phyloP scores from a whole-genome alignment of 2,113 vertebrate species.

The Sialia sialis region DNA sequence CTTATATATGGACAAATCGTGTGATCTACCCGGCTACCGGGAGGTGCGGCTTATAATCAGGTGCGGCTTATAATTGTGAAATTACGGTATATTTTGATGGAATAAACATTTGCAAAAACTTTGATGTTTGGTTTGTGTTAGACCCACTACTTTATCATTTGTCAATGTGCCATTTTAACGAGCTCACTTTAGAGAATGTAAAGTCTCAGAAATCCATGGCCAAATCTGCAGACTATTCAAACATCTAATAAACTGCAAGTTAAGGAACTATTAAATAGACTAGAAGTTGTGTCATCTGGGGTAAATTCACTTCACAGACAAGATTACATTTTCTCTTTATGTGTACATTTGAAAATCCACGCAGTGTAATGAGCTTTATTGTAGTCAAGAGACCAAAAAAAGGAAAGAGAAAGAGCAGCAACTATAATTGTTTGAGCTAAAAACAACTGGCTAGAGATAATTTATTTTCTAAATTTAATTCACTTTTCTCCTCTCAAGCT shows the following conservation, averaged over 20 bases:
- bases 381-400: background rate
- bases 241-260: background rate
- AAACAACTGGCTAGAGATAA: background rate
- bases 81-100: background rate
- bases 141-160: background rate
- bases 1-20: no score
- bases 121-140: background rate
- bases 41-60: no score
- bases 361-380: background rate
- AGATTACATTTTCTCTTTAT: background rate
- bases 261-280: background rate
- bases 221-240: background rate
- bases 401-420: background rate
- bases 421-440: background rate
- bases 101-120: background rate
- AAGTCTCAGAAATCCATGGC: background rate
- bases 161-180: fast-evolving
- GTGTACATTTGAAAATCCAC: background rate
- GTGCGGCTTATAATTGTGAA: no score
- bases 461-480: constrained; percentile 1
- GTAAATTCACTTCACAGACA: background rate
- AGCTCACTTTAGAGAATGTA: background rate
- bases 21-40: no score
- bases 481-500: background rate
- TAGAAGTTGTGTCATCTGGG: background rate